phyloP scores from a whole-genome alignment of 2,113 vertebrate genomes.

The Turdus rufiventris region DNA sequence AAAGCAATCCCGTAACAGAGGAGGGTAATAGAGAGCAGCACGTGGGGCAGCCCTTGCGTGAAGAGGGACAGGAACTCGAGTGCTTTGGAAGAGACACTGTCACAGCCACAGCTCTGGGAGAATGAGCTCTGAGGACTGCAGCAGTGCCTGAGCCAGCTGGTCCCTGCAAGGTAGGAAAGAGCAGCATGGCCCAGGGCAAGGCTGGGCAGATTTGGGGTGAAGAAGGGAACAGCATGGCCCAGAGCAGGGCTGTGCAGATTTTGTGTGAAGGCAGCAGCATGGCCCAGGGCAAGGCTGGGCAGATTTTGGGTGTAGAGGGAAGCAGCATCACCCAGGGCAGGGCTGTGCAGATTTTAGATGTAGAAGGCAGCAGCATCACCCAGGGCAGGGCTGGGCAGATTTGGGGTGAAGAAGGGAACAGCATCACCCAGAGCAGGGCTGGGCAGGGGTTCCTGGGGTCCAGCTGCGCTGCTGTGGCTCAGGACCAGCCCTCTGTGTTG shows the following conservation, averaged over 20 bases:
- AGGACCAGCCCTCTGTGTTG: background rate
- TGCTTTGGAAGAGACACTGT: fast-evolving
- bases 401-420: background rate
- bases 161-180: background rate
- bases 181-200: background rate
- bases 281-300: fast-evolving
- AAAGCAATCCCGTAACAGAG: fast-evolving
- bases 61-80: fast-evolving
- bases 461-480: fast-evolving
- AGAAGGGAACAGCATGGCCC: background rate
- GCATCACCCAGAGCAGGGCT: background rate
- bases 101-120: fast-evolving
- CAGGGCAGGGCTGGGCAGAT: fast-evolving
- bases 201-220: fast-evolving
- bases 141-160: background rate
- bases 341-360: fast-evolving
- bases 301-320: background rate
- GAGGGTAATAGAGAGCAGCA: background rate
- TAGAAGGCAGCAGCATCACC: too few species aligned
- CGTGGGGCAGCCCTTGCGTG: fast-evolving
- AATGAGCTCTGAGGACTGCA: background rate
- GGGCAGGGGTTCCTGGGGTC: fast-evolving
- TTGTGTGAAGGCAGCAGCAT: background rate
- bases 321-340: background rate
- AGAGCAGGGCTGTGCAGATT: fast-evolving